A percentile compares a stretch with the other conserved stretches of the same genome.
Evolutionary conservation across 2,888 invertebrate species (phyloP).

Genomic region (Apotomis capreana): DNA sequence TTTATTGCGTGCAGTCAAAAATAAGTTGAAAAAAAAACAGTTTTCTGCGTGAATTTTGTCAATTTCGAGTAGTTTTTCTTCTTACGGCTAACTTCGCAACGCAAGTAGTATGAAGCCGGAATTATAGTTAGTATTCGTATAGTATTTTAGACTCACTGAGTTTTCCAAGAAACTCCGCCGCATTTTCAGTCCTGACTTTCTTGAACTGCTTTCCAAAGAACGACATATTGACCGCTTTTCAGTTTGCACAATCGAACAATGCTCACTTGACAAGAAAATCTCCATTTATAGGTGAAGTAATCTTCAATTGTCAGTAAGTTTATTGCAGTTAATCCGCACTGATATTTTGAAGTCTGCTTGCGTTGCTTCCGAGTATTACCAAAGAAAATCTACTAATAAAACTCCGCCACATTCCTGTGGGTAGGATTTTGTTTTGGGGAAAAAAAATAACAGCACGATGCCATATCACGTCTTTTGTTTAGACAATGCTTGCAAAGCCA

Average conservation of each 20-base stretch:
- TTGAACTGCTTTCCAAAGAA: conserved; percentile 45
- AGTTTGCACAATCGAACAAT: conserved; percentile 10
- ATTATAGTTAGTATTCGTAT: not conserved
- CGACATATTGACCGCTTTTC: conserved; percentile 38
- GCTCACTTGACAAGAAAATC: not conserved
- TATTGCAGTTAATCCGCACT: conserved; percentile 21
- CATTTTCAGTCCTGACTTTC: conserved; percentile 44
- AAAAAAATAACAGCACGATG: too few relatives aligned
- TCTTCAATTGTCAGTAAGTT: conserved; percentile 10
- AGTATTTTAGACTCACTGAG: conserved; percentile 39
- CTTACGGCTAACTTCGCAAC: too few relatives aligned
- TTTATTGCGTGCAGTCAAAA: too few relatives aligned
- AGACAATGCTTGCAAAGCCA: too few relatives aligned
- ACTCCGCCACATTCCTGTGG: too few relatives aligned
- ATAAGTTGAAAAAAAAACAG: too few relatives aligned
- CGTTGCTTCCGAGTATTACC: conserved; percentile 5
- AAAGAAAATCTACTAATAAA: not conserved
- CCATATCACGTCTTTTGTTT: too few relatives aligned
- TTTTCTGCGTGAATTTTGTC: too few relatives aligned
- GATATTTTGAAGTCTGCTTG: conserved; percentile 6
- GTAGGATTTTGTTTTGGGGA: too few relatives aligned
- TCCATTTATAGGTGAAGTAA: conserved; percentile 30
- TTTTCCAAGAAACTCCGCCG: conserved; percentile 41
- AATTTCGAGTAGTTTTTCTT: too few relatives aligned
- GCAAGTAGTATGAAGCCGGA: too few relatives aligned